A percentile compares a stretch with the other conserved stretches of the same genome.
These are phyloP conservation scores for Drosophila punjabiensis DNA, from an alignment of 1,140 invertebrate species.

Conservation along the genomic window DNA sequence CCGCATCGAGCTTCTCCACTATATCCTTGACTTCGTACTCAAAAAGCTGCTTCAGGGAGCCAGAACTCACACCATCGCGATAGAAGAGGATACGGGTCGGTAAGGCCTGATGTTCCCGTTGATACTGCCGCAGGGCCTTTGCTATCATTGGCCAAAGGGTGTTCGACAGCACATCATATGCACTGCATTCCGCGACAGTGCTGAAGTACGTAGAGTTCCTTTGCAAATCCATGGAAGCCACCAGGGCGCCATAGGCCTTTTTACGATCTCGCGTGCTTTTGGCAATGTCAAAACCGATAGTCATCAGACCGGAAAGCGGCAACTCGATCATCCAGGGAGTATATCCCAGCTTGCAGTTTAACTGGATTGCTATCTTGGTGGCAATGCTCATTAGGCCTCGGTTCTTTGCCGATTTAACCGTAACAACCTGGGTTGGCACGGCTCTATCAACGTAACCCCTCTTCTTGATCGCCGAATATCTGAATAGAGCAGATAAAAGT, in stretches of 20 bases:
- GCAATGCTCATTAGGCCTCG: constrained; percentile 89
- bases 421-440: constrained; percentile 91
- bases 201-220: constrained; percentile 86
- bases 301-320: constrained; percentile 90
- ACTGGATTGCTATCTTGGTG: constrained; percentile 94
- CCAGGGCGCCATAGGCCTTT: constrained; percentile 91
- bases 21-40: constrained; percentile 85
- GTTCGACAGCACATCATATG: constrained; percentile 90
- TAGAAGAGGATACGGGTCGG: constrained; percentile 90
- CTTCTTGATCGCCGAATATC: constrained; percentile 90
- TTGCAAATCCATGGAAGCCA: constrained; percentile 91
- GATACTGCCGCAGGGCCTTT: constrained; percentile 87
- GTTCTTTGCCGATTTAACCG: constrained; percentile 85
- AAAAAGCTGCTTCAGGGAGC: constrained; percentile 90
- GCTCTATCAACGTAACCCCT: constrained; percentile 92
- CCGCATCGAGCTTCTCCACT: constrained; percentile 86
- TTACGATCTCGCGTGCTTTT: constrained; percentile 90
- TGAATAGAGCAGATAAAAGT: constrained; percentile 31
- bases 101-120: constrained; percentile 77
- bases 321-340: constrained; percentile 92
- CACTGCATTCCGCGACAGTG: constrained; percentile 88
- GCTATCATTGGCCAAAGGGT: constrained; percentile 88
- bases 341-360: constrained; percentile 96
- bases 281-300: constrained; percentile 95
- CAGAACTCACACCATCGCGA: constrained; percentile 94